Conservation (phyloP, 2,888 invertebrate genomes). For the Chymomyza fuscimana region DNA sequence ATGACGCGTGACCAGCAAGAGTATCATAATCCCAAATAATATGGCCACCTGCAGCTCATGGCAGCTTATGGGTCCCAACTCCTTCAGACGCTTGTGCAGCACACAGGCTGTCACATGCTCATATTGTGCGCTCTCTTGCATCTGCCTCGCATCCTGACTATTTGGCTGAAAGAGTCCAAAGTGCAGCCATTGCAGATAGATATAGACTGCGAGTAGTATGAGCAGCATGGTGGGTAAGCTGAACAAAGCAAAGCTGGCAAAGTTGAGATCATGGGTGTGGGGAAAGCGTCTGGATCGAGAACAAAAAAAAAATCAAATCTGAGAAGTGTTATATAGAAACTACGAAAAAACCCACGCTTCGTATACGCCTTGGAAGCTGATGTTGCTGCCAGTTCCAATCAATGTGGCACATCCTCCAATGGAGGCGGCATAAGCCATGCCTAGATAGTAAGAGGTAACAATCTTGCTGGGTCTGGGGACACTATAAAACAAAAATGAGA, state of each 20-base stretch:
- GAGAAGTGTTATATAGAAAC: neutral
- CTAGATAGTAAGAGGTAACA: slow-evolving; percentile 86
- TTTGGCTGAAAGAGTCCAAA: slow-evolving; percentile 76
- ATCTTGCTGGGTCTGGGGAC: slow-evolving; percentile 82
- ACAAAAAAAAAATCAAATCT: slow-evolving; percentile 51
- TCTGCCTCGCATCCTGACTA: slow-evolving; percentile 82
- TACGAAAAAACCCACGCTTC: slow-evolving; percentile 79
- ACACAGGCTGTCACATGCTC: neutral
- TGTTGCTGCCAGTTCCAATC: slow-evolving; percentile 87
- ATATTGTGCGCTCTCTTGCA: slow-evolving; percentile 73
- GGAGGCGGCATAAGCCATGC: slow-evolving; percentile 87
- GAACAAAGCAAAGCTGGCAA: slow-evolving; percentile 39
- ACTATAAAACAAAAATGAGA: neutral
- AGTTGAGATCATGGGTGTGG: slow-evolving; percentile 29
- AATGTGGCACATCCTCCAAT: slow-evolving; percentile 87
- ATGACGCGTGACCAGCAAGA: slow-evolving; percentile 90
- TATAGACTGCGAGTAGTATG: slow-evolving; percentile 24
- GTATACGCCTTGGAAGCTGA: slow-evolving; percentile 87
- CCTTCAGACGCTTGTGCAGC: slow-evolving; percentile 81
- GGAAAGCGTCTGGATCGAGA: slow-evolving; percentile 43
- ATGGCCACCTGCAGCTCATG: slow-evolving; percentile 85
- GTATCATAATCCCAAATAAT: slow-evolving; percentile 86
- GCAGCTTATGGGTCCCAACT: slow-evolving; percentile 87
- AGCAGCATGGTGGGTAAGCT: slow-evolving; percentile 35
- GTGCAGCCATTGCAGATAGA: slow-evolving; percentile 41